Percentiles rank a stretch among this genome's conserved stretches.
Conservation (phyloP, 1,140 invertebrate species). For the Dreissena rostriformis region DNA sequence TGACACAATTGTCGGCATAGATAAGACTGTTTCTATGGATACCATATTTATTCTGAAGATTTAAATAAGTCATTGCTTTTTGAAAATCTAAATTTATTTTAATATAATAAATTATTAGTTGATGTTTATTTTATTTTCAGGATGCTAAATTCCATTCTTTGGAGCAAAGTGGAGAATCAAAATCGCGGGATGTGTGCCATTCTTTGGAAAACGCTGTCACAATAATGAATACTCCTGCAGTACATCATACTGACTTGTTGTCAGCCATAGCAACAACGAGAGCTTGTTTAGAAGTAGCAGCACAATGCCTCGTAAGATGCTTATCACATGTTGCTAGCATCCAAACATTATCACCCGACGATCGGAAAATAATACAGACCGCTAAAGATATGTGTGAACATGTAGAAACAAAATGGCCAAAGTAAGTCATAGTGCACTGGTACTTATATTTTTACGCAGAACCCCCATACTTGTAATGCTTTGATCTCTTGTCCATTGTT, state of each 20-base stretch:
- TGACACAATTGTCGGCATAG: too few species aligned
- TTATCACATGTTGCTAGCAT: conserved; percentile 26
- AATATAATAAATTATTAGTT: too few species aligned
- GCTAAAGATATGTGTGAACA: conserved; percentile 59
- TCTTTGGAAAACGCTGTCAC: not conserved
- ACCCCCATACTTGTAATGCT: too few species aligned
- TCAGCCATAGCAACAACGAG: conserved; percentile 60
- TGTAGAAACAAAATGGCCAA: conserved; percentile 58
- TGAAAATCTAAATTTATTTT: too few species aligned
- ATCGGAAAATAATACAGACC: conserved; percentile 45
- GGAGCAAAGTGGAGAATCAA: too few species aligned
- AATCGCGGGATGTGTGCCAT: conserved; percentile 19
- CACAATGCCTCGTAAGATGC: conserved; percentile 56
- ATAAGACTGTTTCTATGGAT: too few species aligned
- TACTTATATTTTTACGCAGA: not conserved
- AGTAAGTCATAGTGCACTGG: conserved; percentile 27
- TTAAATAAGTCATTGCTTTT: too few species aligned
- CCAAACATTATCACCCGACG: conserved; percentile 7
- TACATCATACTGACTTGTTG: conserved; percentile 52
- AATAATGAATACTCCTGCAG: conserved; percentile 11
- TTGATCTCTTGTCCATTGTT: too few species aligned
- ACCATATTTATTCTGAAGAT: too few species aligned
- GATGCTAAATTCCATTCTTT: too few species aligned
- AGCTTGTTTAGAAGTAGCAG: conserved; percentile 61
- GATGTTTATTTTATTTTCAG: too few species aligned